phyloP scores from a whole-genome alignment of 2,113 vertebrate genomes.

The Columba janthina region DNA sequence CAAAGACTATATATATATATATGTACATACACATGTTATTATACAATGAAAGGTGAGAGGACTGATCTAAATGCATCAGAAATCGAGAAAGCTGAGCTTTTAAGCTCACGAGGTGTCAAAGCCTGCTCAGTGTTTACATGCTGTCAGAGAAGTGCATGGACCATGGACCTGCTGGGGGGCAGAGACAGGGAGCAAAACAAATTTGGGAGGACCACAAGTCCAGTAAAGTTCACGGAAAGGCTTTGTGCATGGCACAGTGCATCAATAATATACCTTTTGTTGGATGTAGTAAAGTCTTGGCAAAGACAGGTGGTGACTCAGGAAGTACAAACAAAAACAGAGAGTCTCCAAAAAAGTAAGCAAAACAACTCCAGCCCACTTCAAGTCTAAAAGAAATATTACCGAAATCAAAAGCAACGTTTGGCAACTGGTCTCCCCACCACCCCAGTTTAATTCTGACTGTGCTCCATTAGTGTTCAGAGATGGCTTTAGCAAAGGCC shows the following conservation, averaged over 20 bases:
- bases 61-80: not conserved
- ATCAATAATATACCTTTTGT: constrained; percentile 37
- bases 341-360: not conserved
- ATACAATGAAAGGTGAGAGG: not conserved
- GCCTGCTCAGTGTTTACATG: not conserved
- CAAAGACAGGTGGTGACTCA: constrained; percentile 43
- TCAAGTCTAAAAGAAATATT: constrained; percentile 23
- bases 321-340: constrained; percentile 17
- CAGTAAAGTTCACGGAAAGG: constrained; percentile 23
- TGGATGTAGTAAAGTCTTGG: constrained; percentile 39
- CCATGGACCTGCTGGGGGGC: not conserved
- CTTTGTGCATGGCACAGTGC: not conserved
- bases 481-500: not conserved
- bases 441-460: not conserved
- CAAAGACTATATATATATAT: not conserved
- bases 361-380: not conserved
- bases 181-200: not conserved
- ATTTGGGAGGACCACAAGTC: not conserved
- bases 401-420: not conserved
- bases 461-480: not conserved
- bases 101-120: not conserved
- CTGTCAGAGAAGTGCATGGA: not conserved
- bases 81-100: not conserved
- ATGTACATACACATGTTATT: not conserved
- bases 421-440: not conserved